Conservation (phyloP, 1,140 invertebrate genomes). For the Brachystomella parvula region DNA sequence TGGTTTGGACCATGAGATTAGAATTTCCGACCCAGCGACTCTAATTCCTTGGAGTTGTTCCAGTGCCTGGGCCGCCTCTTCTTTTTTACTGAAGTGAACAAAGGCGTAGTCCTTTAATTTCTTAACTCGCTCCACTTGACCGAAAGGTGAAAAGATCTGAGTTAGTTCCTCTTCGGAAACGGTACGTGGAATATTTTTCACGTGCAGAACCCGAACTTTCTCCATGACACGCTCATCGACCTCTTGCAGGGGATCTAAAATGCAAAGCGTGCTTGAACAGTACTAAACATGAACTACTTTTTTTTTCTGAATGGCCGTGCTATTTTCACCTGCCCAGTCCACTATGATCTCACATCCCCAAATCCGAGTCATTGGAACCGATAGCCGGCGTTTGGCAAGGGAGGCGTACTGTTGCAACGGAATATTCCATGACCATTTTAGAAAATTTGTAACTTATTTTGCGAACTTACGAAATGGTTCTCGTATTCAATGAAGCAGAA, state of each 20-base stretch:
- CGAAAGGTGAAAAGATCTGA: slow-evolving; percentile 44
- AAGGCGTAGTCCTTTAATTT: slow-evolving; percentile 67
- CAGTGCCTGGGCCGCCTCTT: not conserved
- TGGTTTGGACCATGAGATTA: not conserved
- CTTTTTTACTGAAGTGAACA: slow-evolving; percentile 48
- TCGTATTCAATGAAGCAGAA: slow-evolving; percentile 99
- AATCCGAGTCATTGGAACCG: slow-evolving; percentile 92
- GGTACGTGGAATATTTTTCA: slow-evolving; percentile 92
- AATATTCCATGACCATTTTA: no score
- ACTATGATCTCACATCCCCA: slow-evolving; percentile 49
- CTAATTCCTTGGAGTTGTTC: not conserved
- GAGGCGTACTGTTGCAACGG: no score
- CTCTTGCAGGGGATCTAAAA: not conserved
- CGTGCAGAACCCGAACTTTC: slow-evolving; percentile 97
- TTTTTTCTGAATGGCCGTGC: slow-evolving; percentile 97
- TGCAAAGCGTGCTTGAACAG: not conserved
- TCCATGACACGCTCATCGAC: slow-evolving; percentile 62
- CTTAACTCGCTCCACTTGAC: slow-evolving; percentile 94
- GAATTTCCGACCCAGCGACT: not conserved
- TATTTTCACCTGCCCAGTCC: slow-evolving; percentile 99
- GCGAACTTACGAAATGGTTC: slow-evolving; percentile 95
- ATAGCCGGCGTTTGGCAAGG: slow-evolving; percentile 86
- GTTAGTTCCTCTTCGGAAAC: slow-evolving; percentile 92
- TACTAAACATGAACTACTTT: slow-evolving; percentile 48
- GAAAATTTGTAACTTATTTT: no score